Percentiles rank a stretch among this genome's conserved stretches.
Conservation (phyloP, 1,140 invertebrate species). For the Megalopta genalis region DNA sequence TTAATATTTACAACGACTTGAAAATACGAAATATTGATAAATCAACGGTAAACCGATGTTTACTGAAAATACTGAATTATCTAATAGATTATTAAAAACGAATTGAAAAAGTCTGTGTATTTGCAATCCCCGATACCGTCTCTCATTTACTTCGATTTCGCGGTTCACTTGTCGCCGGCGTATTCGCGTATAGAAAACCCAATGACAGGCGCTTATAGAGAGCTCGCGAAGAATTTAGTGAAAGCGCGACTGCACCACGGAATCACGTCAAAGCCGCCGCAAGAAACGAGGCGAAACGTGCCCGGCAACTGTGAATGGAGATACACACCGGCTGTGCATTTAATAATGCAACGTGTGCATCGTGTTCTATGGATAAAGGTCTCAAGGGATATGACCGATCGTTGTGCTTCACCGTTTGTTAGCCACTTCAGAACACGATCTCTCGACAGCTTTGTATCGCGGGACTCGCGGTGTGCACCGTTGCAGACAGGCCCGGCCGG, state of each 20-base stretch:
- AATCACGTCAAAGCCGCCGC: conserved; percentile 19
- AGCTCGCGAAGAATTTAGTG: background rate
- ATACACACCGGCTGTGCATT: conserved; percentile 23
- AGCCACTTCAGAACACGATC: conserved; percentile 44
- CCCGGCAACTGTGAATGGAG: conserved; percentile 34
- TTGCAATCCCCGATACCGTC: too few species aligned
- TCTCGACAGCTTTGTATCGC: conserved; percentile 31
- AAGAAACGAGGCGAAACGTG: conserved; percentile 36
- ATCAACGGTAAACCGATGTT: too few species aligned
- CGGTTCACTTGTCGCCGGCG: background rate
- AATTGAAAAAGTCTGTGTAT: too few species aligned
- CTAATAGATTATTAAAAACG: too few species aligned
- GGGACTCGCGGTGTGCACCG: background rate
- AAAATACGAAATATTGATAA: too few species aligned
- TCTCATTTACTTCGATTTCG: background rate
- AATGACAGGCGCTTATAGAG: background rate
- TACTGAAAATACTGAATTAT: too few species aligned
- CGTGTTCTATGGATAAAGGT: conserved; percentile 40
- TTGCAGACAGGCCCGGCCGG: background rate
- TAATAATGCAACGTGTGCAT: conserved; percentile 51
- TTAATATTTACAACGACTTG: too few species aligned
- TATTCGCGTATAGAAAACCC: background rate
- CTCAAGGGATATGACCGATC: conserved; percentile 50
- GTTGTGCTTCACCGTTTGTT: conserved; percentile 36
- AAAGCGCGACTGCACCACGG: conserved; percentile 22